phyloP scores from a whole-genome alignment of 2,113 vertebrate species.

The Cinclus mexicanus region DNA sequence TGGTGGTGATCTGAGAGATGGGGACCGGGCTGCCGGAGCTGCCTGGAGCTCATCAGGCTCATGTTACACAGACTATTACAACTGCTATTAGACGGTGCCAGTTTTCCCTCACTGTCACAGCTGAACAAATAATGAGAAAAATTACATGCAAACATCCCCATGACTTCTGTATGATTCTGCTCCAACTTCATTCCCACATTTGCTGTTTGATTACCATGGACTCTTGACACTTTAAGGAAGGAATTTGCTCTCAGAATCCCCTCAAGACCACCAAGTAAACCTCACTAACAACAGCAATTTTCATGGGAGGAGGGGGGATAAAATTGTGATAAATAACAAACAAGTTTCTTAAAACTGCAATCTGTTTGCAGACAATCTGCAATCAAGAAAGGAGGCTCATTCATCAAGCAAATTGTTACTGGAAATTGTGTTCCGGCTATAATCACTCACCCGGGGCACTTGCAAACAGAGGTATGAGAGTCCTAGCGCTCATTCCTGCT shows the following conservation, averaged over 20 bases:
- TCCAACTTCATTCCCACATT: not conserved
- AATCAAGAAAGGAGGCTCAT: constrained; percentile 10
- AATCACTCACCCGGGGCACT: not conserved
- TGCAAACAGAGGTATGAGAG: not conserved
- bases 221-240: not conserved
- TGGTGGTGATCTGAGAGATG: not conserved
- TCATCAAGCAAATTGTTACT: not conserved
- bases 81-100: not conserved
- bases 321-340: not conserved
- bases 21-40: not conserved
- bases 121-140: constrained; percentile 31
- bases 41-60: not conserved
- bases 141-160: not conserved
- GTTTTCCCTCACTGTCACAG: not conserved
- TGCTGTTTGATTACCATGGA: not conserved
- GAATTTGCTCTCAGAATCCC: not conserved
- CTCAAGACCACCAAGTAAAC: not conserved
- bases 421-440: not conserved
- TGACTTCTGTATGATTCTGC: not conserved
- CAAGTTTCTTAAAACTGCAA: not conserved
- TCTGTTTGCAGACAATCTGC: constrained; percentile 44
- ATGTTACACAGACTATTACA: not conserved
- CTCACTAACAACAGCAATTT: not conserved
- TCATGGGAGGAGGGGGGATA: not conserved
- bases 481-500: not conserved